Evolutionary conservation across 2,113 vertebrate genomes (phyloP).

Genomic region (Otus sunia): DNA sequence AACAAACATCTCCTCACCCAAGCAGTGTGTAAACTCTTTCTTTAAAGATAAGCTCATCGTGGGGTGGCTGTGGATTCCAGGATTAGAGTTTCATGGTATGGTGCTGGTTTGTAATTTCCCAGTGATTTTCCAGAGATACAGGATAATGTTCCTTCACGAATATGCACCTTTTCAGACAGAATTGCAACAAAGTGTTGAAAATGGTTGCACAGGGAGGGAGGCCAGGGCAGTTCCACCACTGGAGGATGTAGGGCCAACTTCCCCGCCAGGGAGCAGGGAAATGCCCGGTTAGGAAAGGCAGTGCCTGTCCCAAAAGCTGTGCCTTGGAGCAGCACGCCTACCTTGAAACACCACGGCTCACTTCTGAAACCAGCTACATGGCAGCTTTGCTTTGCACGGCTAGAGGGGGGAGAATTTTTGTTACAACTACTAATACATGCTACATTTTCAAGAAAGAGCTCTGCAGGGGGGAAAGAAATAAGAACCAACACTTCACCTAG

Average conservation of each 20-base stretch:
- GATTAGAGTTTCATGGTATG: neutral
- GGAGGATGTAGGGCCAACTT: fast-evolving
- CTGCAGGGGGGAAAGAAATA: neutral
- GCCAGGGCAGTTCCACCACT: fast-evolving
- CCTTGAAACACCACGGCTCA: neutral
- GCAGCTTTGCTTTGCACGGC: neutral
- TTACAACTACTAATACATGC: fast-evolving
- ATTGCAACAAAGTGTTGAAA: neutral
- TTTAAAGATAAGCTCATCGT: fast-evolving
- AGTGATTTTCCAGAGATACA: neutral
- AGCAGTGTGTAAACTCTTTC: neutral
- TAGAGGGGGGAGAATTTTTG: neutral
- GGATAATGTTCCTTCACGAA: neutral
- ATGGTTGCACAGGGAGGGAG: fast-evolving
- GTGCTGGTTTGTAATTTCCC: neutral
- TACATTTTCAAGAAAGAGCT: neutral
- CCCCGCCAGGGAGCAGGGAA: neutral
- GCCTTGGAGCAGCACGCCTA: neutral
- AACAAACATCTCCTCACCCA: neutral
- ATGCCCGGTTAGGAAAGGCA: neutral
- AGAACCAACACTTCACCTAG: neutral
- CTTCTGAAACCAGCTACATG: fast-evolving
- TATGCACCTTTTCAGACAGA: neutral
- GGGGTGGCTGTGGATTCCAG: neutral
- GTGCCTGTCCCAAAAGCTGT: fast-evolving